Base-by-base conservation (phyloP, 2,113 vertebrate genomes). In the Paraplagusia blochii region DNA sequence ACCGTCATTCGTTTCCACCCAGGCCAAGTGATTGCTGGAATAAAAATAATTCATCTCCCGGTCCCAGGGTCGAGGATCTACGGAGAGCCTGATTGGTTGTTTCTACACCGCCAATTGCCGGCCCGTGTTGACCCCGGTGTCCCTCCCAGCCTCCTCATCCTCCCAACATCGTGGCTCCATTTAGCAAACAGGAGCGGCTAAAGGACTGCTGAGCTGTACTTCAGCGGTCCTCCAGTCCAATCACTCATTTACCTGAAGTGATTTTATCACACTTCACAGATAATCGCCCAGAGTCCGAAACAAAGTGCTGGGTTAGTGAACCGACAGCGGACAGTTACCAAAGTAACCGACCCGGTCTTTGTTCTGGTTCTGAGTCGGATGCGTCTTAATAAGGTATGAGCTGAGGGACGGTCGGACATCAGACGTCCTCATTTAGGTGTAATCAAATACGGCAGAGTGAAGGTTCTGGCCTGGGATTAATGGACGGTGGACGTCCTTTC, bases 201-300 rank as follows among this genome's bases (percentile, higher is more conserved):
- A 83, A 89, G 87, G 85, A 85, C 85, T 87, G 82, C 84, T 87
- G 66, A 88, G 81, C 74, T 83, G 85, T 84, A 86, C 85, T 89
- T 87, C 83, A 87, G 78, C 75, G 73, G 84, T 85, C 85, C 87
- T 89, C 81, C 81, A 89, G 73, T 85, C 80, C 84, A 86, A 87
- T 87, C 87, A 89, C 83, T 87, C 85, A 87, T 89, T 89, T 89
- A 88, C 83, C 85, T 86, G 77, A 86, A 89, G 87, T 87, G 87
- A 89, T 87, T 88, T 89, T 84, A 86, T 84, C 84, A 77, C 87
- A 82, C 87, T 85, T 78, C 81, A 84, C 77, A 85, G 87, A 84
- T 81, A 84, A 85, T 83, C 81, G 69, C 60, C 53, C 69, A 79
- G 79, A 75, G 82, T 84, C 77, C 42, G 58, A 74, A 77, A 81